phyloP scores from a whole-genome alignment of 2,113 vertebrate species.

The Thunnus thynnus region DNA sequence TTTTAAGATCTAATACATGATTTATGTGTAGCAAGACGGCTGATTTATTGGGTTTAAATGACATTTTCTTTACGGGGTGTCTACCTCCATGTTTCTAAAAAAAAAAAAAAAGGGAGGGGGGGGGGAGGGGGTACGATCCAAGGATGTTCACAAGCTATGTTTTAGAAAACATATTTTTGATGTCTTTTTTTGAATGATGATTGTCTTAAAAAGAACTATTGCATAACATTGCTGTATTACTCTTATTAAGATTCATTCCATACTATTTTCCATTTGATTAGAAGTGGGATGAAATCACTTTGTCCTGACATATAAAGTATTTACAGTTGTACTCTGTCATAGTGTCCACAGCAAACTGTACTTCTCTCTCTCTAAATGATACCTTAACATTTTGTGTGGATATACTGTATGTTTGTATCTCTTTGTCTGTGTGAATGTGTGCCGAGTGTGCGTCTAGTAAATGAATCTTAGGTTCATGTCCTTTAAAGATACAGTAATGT shows the following conservation, averaged over 20 bases:
- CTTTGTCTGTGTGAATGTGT: conserved; percentile 33
- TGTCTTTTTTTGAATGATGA: conserved; percentile 72
- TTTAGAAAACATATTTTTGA: conserved; percentile 78
- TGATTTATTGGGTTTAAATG: conserved; percentile 44
- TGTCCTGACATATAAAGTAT: conserved; percentile 46
- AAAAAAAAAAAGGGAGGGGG: conserved; percentile 14
- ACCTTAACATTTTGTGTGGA: conserved; percentile 54
- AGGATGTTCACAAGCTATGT: conserved; percentile 63
- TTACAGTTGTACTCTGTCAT: conserved; percentile 49
- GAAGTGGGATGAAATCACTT: conserved; percentile 50
- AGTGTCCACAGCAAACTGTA: conserved; percentile 59
- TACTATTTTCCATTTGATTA: conserved; percentile 64
- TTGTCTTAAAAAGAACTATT: conserved; percentile 65
- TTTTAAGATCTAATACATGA: conserved; percentile 67
- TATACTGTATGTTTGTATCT: conserved; percentile 40
- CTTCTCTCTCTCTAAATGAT: conserved; percentile 63
- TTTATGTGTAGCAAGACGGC: conserved; percentile 74
- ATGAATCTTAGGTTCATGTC: conserved; percentile 63
- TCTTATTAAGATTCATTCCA: conserved; percentile 62
- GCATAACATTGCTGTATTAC: conserved; percentile 65
- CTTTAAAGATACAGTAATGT: conserved; percentile 71
- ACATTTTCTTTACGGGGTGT: conserved; percentile 69
- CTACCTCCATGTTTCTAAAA: conserved; percentile 65
- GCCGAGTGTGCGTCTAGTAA: conserved; percentile 31
- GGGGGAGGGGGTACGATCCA: conserved; percentile 16